Conservation (phyloP, 92 coral and sea anemone species). For the Epizoanthus ramosus region DNA sequence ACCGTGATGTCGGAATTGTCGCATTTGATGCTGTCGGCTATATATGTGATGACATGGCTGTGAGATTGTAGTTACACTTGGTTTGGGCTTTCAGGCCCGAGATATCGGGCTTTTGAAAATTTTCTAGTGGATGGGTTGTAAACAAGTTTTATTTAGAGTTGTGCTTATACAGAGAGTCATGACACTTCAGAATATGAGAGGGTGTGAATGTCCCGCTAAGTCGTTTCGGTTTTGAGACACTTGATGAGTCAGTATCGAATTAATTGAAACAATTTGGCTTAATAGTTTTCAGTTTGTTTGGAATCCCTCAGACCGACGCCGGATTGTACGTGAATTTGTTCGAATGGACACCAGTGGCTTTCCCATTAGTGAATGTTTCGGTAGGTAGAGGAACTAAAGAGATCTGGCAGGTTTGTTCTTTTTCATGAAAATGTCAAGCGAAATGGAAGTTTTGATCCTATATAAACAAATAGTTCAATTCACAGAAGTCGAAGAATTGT, state of each 20-base stretch:
- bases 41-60: neutral
- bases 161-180: conserved; percentile 22
- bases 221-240: conserved; percentile 49
- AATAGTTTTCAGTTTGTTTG: conserved; percentile 38
- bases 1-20: conserved; percentile 6
- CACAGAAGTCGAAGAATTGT: conserved; percentile 12
- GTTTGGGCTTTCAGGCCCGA: neutral
- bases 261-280: conserved; percentile 34
- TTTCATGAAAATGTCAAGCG: conserved; percentile 21
- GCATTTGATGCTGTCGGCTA: neutral
- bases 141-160: conserved; percentile 11
- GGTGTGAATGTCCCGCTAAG: conserved; percentile 60
- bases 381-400: conserved; percentile 19
- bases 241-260: conserved; percentile 57
- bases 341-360: conserved; percentile 16
- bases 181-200: conserved; percentile 72
- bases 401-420: neutral
- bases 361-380: conserved; percentile 40
- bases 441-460: conserved; percentile 20
- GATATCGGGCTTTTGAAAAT: neutral
- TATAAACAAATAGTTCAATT: conserved; percentile 18
- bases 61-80: neutral
- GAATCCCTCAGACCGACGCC: conserved; percentile 27
- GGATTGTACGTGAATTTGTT: conserved; percentile 23
- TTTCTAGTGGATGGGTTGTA: neutral